phyloP scores from a whole-genome alignment of 30 jellyfish, hydroid and myxozoan genomes.

The Morbakka virulenta region DNA sequence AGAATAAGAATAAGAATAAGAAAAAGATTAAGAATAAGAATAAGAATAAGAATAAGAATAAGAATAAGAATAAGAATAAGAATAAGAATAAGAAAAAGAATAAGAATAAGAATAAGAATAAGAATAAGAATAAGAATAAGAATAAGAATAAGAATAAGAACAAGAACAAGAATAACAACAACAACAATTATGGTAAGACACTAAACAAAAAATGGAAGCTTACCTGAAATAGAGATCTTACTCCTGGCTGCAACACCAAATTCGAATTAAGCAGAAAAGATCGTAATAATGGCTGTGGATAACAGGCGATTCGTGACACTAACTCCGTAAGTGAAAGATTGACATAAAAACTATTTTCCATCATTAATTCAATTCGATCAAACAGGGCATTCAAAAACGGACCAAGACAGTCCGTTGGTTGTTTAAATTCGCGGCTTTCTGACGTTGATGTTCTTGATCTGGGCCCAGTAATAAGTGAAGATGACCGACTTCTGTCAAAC shows the following conservation, averaged over 20 bases:
- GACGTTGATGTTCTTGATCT: background rate
- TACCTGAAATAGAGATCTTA: constrained; percentile 87
- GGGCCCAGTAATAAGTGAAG: background rate
- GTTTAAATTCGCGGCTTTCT: background rate
- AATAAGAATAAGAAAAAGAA: background rate
- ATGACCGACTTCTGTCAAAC: background rate
- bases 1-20: too few species aligned
- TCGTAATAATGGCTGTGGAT: constrained; percentile 95
- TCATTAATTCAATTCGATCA: constrained; percentile 70
- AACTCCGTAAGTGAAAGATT: constrained; percentile 76
- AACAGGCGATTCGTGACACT: constrained; percentile 87
- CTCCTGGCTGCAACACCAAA: constrained; percentile 92
- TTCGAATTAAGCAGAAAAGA: constrained; percentile 85
- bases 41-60: too few species aligned
- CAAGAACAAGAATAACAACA: too few species aligned
- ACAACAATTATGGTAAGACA: too few species aligned
- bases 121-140: background rate
- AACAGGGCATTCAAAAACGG: constrained; percentile 81
- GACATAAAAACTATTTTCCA: constrained; percentile 64
- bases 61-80: background rate
- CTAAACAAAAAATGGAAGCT: too few species aligned
- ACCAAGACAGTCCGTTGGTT: constrained; percentile 69
- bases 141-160: too few species aligned
- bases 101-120: background rate
- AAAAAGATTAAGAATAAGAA: too few species aligned